Evolutionary conservation across 2,797 vertebrate species (phyloP).

Genomic region (Hybognathus amarus): DNA sequence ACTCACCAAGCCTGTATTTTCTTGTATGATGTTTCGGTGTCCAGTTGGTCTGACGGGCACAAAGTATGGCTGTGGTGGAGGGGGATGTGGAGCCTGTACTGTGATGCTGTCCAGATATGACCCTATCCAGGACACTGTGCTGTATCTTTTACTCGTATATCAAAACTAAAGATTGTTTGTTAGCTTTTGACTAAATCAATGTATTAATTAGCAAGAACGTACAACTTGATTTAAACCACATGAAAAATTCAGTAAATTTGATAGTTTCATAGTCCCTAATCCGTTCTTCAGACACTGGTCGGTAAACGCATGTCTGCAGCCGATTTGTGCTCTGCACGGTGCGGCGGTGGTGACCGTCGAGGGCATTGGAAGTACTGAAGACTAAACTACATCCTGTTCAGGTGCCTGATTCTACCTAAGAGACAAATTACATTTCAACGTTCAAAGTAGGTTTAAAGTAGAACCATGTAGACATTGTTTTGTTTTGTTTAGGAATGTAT

Average conservation of each 20-base stretch:
- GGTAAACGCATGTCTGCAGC: slow-evolving; percentile 80
- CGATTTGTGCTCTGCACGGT: slow-evolving; percentile 82
- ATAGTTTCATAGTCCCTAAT: slow-evolving; percentile 60
- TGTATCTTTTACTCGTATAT: slow-evolving; percentile 12
- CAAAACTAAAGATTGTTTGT: not conserved
- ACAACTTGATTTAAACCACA: not conserved
- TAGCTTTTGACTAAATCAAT: not conserved
- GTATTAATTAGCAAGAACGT: not conserved
- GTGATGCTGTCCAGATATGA: slow-evolving; percentile 77
- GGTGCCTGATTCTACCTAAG: slow-evolving; percentile 64
- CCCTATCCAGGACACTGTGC: slow-evolving; percentile 36
- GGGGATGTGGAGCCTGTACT: slow-evolving; percentile 87
- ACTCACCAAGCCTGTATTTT: not conserved
- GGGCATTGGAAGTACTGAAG: slow-evolving; percentile 82
- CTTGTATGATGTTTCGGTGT: not conserved
- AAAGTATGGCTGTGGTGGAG: slow-evolving; percentile 89
- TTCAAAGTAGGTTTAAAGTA: not conserved
- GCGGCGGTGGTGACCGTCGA: slow-evolving; percentile 85
- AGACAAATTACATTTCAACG: not conserved
- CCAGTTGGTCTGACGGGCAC: slow-evolving; percentile 86
- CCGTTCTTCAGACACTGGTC: slow-evolving; percentile 77
- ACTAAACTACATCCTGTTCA: slow-evolving; percentile 85
- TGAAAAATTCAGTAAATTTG: not conserved
- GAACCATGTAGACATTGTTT: not conserved
- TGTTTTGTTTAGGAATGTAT: slow-evolving; percentile 81